Conservation (phyloP, 2,113 vertebrate species). For the Scophthalmus maximus region DNA sequence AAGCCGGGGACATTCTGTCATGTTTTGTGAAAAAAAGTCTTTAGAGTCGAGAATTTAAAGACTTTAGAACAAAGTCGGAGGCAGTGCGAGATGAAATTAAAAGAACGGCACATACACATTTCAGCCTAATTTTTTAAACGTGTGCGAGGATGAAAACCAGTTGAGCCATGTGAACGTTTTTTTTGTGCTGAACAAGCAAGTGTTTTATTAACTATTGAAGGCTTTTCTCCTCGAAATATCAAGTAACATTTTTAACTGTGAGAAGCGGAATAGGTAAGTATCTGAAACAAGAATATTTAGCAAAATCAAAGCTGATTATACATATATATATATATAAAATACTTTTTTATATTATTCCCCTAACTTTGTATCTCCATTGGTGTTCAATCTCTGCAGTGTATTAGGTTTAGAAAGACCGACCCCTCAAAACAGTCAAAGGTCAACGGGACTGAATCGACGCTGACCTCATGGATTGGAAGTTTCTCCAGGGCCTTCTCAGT, state of each 20-base stretch:
- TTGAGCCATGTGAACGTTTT: background rate
- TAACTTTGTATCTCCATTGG: slow-evolving; percentile 13
- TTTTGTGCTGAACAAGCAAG: background rate
- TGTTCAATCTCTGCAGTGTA: slow-evolving; percentile 9
- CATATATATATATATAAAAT: background rate
- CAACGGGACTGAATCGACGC: background rate
- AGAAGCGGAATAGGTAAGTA: background rate
- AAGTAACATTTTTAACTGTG: background rate
- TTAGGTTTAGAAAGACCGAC: slow-evolving; percentile 5
- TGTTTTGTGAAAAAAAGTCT: no score
- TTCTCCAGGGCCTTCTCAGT: slow-evolving; percentile 82
- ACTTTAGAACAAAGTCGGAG: no score
- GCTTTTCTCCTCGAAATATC: background rate
- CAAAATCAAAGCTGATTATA: background rate
- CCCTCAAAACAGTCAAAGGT: background rate
- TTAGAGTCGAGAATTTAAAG: no score
- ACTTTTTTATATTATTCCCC: background rate
- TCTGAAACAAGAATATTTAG: background rate
- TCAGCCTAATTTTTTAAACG: background rate
- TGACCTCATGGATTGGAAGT: slow-evolving; percentile 85
- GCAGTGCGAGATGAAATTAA: no score
- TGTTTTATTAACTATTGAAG: slow-evolving; percentile 31
- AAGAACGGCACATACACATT: background rate
- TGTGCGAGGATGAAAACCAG: background rate
- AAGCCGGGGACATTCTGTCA: no score